phyloP scores from a whole-genome alignment of 2,797 vertebrate species.

The Anguilla obscura region DNA sequence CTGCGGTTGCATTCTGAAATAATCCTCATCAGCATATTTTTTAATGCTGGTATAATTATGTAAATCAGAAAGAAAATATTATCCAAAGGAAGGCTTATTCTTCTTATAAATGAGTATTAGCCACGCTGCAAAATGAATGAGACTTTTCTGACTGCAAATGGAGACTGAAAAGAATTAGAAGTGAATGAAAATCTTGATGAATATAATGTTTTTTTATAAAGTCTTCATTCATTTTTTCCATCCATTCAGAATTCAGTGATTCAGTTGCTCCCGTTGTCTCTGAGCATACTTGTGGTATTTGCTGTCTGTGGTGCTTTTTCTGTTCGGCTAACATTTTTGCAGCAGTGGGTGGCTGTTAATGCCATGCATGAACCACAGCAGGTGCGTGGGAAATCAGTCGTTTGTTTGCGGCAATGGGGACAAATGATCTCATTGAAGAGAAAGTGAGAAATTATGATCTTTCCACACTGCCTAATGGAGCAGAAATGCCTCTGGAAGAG shows the following conservation, averaged over 20 bases:
- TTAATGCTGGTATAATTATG: too few species aligned
- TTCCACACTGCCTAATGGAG: background rate
- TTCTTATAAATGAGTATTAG: too few species aligned
- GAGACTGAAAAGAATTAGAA: background rate
- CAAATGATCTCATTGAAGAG: background rate
- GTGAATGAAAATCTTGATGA: background rate
- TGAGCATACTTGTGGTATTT: background rate
- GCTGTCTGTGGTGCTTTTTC: background rate
- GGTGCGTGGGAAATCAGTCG: slow-evolving; percentile 11
- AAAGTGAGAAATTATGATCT: slow-evolving; percentile 19
- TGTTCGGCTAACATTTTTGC: background rate
- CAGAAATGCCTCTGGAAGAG: slow-evolving; percentile 14
- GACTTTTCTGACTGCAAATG: background rate
- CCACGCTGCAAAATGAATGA: background rate
- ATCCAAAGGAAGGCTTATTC: too few species aligned
- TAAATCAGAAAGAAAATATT: too few species aligned
- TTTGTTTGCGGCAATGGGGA: slow-evolving; percentile 11
- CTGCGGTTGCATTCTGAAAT: too few species aligned
- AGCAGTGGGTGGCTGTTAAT: background rate
- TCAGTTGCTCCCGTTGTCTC: too few species aligned
- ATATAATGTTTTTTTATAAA: too few species aligned
- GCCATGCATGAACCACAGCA: background rate
- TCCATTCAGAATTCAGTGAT: too few species aligned
- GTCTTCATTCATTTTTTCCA: too few species aligned
- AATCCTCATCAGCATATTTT: too few species aligned